These are phyloP conservation scores for Drosophila littoralis DNA, from an alignment of 1,140 invertebrate genomes.

Conservation along the genomic window DNA sequence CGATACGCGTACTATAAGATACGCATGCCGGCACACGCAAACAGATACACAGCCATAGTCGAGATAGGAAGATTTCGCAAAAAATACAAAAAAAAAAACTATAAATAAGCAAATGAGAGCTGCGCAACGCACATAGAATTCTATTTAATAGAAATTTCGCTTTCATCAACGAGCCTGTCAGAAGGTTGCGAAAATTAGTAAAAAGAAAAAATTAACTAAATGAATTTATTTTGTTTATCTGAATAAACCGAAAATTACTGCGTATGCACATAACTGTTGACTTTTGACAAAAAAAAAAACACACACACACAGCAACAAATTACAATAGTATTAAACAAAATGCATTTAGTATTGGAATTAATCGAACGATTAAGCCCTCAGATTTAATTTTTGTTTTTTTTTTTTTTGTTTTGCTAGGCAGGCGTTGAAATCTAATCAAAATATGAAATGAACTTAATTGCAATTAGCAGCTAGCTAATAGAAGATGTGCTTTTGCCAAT, in stretches of 20 bases:
- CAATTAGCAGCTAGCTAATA: constrained; percentile 67
- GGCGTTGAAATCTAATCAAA: constrained; percentile 52
- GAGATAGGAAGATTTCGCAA: constrained; percentile 15
- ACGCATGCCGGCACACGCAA: constrained; percentile 31
- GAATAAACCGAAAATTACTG: constrained; percentile 35
- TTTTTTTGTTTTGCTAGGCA: constrained; percentile 19
- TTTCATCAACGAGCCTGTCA: constrained; percentile 17
- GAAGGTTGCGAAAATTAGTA: constrained; percentile 5
- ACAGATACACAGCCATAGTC: constrained; percentile 1
- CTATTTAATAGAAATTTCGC: constrained; percentile 42
- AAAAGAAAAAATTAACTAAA: neutral
- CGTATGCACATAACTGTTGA: neutral
- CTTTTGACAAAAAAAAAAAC: neutral
- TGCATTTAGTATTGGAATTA: constrained; percentile 3
- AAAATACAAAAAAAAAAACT: constrained; percentile 19
- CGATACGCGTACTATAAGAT: constrained; percentile 17
- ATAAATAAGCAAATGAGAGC: constrained; percentile 36
- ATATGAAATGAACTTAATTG: constrained; percentile 43
- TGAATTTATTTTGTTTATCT: constrained; percentile 15
- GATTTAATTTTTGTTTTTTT: constrained; percentile 20
- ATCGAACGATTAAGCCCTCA: neutral
- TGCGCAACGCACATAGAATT: constrained; percentile 22
- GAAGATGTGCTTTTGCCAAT: constrained; percentile 32
- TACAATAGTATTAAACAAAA: constrained; percentile 11
- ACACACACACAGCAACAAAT: neutral